Evolutionary conservation across 2,797 vertebrate genomes (phyloP), one percentile per base, ranked within the genome.

Genomic region (Australoheros facetus): DNA sequence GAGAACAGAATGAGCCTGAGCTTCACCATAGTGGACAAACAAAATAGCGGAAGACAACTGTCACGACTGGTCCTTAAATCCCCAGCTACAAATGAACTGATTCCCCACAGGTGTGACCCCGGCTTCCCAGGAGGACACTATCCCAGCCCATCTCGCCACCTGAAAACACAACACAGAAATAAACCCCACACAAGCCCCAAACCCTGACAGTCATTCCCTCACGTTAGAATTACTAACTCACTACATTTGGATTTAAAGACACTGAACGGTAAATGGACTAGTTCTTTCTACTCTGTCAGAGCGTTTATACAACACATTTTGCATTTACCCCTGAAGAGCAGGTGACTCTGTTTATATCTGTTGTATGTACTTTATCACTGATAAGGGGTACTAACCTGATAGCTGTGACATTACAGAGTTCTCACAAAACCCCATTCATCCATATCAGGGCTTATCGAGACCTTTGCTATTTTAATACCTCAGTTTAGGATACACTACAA

Each of bases 381-480:
- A 58, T 23, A 39, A 42, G 39, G 17, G 5, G 11, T 12, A 51
- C 62, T 16, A 23, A 11, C 28, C 45, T 58, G 13, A n/a, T 60
- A 71, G 12, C 37, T 53, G 64, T 69, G 64, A 69, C 26, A 30
- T 32, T 69, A 69, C 10, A 3, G 26, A 51, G 39, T 17, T 32
- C 10, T 51, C 64, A 69, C 23, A 13, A 30, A n/a, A 16, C 19
- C 42, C 45, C 19, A 3, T 69, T 51, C 23, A 28, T 54, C 58
- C 7, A 21, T 69, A 19, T 8, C 59, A 58, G 17, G n/a, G 19
- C 39, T 54, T 39, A 21, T 2, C 28, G 6, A 7, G 12, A 53
- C 23, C 48, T 30, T 60, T 69, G 57, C 28, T 32, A 3, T 69
- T 77, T 70, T 5, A 78, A 64, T 45, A 60, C 42, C 13, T 77